Evolutionary conservation across 2,797 vertebrate genomes (phyloP), one percentile per base, ranked within the genome.

Genomic region (Darevskia mixta): DNA sequence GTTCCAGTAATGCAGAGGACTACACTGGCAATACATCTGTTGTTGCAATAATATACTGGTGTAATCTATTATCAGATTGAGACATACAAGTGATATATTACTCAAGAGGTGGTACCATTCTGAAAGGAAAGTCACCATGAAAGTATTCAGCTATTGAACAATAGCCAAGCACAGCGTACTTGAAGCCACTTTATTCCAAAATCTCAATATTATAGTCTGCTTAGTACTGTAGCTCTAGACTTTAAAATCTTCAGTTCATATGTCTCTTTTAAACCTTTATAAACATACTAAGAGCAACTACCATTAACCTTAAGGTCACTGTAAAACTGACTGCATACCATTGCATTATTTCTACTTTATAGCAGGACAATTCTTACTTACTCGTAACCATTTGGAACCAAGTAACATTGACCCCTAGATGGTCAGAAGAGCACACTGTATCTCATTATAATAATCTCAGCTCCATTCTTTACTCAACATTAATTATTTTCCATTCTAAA

Each of bases 41-140:
- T 96, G 94, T 96, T 95, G 92, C 96, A 96, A 96, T 96, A 96
- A 97, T 96, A 94, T 93, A 96, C 96, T 95, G 96, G 94, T 95
- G 94, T 93, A 96, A 96, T 95, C 95, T 92, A 94, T 97, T 95
- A 95, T 94, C 92, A 91, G 94, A 93, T 90, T 95, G 96, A 96
- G 94, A 94, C 94, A 94, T 95, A 93, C 90, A 84, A 86, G 92
- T 96, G 94, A 96, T 96, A 91, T 93, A 95, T 95, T 95, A 92
- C 93, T 93, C 79, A 88, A 95, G 96, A 96, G 94, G 93, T 93
- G 93, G 90, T 96, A 92, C 93, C 94, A 95, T 96, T 97, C 95
- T 95, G 94, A 95, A 97, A 94, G 88, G 95, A 96, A 94, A 96
- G 93, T 89, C 90, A 91, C 95, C 92, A 88, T 90, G 88, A 90